phyloP scores from a whole-genome alignment of 35 echinoderm and acorn worm genomes.

The Strongylocentrotus purpuratus region DNA sequence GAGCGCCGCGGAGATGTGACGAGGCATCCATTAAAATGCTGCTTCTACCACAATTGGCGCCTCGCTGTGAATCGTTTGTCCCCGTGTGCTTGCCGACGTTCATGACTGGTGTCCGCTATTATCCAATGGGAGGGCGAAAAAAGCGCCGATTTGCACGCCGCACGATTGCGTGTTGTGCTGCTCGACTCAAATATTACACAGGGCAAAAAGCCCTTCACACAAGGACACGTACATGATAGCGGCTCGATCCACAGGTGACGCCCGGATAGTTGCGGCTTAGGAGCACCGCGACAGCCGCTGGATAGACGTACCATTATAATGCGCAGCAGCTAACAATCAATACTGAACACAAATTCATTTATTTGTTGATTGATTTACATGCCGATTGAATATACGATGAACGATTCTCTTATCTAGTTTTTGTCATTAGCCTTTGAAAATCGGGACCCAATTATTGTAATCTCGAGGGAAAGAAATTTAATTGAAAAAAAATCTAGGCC shows the following conservation, averaged over 20 bases:
- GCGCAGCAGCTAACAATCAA: neutral
- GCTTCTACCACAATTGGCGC: neutral
- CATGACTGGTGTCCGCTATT: neutral
- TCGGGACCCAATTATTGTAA: neutral
- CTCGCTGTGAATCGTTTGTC: neutral
- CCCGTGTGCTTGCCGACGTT: neutral
- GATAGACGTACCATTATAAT: neutral
- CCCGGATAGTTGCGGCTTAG: neutral
- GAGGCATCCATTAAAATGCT: neutral
- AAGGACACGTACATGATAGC: neutral
- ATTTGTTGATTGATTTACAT: neutral
- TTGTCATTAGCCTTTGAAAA: neutral
- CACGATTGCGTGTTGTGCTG: neutral
- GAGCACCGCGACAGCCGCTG: neutral
- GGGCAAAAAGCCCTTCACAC: no score
- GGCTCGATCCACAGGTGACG: neutral
- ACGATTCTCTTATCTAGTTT: neutral
- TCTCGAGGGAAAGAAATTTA: neutral
- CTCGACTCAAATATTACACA: neutral
- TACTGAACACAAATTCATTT: neutral
- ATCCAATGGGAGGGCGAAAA: neutral
- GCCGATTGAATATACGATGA: neutral
- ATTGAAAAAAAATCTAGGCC: neutral
- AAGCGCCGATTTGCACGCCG: no score
- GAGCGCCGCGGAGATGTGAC: neutral